phyloP scores from a whole-genome alignment of 2,888 invertebrate genomes.

The Gymnocheta viridis region DNA sequence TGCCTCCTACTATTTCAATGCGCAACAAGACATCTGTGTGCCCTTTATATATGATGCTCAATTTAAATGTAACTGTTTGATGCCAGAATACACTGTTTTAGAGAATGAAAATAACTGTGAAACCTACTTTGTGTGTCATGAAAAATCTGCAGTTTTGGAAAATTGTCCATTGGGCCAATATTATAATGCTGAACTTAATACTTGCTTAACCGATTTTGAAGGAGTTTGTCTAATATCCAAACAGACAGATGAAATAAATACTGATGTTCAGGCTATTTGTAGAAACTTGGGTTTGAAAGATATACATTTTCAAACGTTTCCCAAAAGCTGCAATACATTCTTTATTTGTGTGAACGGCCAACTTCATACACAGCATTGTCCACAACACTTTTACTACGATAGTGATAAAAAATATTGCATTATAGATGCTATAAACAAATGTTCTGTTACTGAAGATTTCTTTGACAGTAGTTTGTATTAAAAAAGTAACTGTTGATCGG shows the following conservation, averaged over 20 bases:
- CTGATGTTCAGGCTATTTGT: conserved; percentile 44
- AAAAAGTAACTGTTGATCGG: not conserved
- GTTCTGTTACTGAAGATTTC: conserved; percentile 4
- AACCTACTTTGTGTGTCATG: conserved; percentile 73
- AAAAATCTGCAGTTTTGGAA: conserved; percentile 67
- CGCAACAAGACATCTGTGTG: conserved; percentile 64
- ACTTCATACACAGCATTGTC: conserved; percentile 72
- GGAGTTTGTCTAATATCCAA: conserved; percentile 70
- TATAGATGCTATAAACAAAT: conserved; percentile 61
- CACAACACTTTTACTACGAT: conserved; percentile 72
- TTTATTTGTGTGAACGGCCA: conserved; percentile 71
- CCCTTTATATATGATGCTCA: conserved; percentile 55
- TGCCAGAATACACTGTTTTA: conserved; percentile 72
- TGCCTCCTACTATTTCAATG: conserved; percentile 71
- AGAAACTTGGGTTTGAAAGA: conserved; percentile 32
- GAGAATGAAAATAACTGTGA: conserved; percentile 72
- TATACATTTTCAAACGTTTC: conserved; percentile 67
- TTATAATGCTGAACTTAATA: conserved; percentile 67
- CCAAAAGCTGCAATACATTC: conserved; percentile 73
- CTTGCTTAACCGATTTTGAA: conserved; percentile 72
- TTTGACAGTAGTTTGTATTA: not conserved
- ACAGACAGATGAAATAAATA: not conserved
- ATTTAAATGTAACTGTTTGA: conserved; percentile 74
- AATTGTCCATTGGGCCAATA: conserved; percentile 73
- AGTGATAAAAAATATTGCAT: conserved; percentile 48